Conservation (phyloP, 2,888 invertebrate genomes). For the Diaprepes abbreviatus region DNA sequence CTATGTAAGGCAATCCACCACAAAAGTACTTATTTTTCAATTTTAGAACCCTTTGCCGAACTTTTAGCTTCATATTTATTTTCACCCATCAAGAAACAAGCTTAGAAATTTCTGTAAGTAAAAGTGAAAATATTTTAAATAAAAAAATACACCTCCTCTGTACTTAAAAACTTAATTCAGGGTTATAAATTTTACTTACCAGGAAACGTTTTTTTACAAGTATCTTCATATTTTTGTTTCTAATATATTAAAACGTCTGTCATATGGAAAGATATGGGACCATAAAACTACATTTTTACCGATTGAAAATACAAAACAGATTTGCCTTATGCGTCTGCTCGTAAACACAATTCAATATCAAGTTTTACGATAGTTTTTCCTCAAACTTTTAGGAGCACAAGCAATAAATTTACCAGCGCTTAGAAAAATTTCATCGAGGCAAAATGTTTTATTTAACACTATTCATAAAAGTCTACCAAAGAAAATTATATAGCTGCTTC, state of each 20-base stretch:
- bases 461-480: conserved; percentile 7
- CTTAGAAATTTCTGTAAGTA: too few relatives aligned
- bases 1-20: too few relatives aligned
- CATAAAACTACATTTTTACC: conserved; percentile 25
- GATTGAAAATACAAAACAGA: conserved; percentile 36
- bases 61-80: too few relatives aligned
- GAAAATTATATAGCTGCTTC: conserved; percentile 5
- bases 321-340: conserved; percentile 38
- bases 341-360: conserved; percentile 44
- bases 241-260: conserved; percentile 6
- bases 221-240: not conserved
- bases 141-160: too few relatives aligned
- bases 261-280: conserved; percentile 10
- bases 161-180: too few relatives aligned
- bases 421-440: conserved; percentile 25
- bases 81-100: too few relatives aligned
- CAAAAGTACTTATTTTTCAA: too few relatives aligned
- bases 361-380: conserved; percentile 35
- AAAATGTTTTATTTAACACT: conserved; percentile 29
- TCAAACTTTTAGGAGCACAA: conserved; percentile 22
- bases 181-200: not conserved
- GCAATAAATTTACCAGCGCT: conserved; percentile 32
- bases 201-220: not conserved
- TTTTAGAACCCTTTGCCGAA: too few relatives aligned
- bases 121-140: too few relatives aligned